Evolutionary conservation across 2,113 vertebrate species (phyloP).

Genomic region (Pseudolaguvia tuberculata): DNA sequence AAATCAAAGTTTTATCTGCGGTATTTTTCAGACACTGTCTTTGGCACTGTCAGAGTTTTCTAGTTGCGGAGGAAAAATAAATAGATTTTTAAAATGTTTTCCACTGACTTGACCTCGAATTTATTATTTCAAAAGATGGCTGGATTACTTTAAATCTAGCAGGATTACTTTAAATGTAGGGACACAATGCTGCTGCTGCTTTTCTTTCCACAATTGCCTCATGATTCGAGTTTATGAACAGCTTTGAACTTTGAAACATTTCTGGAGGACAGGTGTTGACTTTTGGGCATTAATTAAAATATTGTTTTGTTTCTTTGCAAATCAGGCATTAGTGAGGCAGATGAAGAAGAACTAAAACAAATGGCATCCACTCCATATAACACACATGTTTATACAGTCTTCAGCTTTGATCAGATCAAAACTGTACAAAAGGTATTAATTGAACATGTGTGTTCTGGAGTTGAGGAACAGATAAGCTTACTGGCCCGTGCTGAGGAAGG

Average conservation of each 20-base stretch:
- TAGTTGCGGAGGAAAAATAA: conserved; percentile 36
- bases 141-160: conserved; percentile 32
- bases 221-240: conserved; percentile 23
- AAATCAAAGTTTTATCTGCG: conserved; percentile 18
- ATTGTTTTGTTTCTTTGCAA: not conserved
- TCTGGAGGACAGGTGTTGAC: conserved; percentile 37
- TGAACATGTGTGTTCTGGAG: conserved; percentile 79
- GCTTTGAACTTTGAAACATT: conserved; percentile 41
- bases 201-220: not conserved
- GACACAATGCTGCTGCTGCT: conserved; percentile 25
- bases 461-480: conserved; percentile 82
- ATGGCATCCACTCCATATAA: conserved; percentile 83
- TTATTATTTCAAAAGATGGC: conserved; percentile 26
- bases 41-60: conserved; percentile 53
- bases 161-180: conserved; percentile 44
- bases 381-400: conserved; percentile 77
- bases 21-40: conserved; percentile 36
- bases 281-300: conserved; percentile 18
- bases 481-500: conserved; percentile 89
- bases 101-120: conserved; percentile 30
- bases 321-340: conserved; percentile 84
- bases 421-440: conserved; percentile 81
- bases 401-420: conserved; percentile 79
- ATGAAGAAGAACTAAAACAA: conserved; percentile 80
- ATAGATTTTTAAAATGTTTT: conserved; percentile 31